phyloP scores from a whole-genome alignment of 2,888 invertebrate species.

The Meloe dianella region DNA sequence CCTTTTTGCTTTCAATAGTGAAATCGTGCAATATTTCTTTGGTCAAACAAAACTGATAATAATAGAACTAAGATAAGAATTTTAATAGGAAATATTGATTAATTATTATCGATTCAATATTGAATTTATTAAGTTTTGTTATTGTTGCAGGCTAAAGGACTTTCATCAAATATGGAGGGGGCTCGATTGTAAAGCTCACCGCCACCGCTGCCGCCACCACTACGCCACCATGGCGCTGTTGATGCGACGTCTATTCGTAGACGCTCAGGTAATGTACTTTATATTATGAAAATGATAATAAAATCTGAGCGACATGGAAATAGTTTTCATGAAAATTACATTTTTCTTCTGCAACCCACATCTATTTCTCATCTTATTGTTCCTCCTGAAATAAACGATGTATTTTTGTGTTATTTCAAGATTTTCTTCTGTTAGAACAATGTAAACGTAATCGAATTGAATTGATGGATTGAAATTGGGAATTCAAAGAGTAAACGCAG shows the following conservation, averaged over 20 bases:
- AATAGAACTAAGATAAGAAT: constrained; percentile 15
- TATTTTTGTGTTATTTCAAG: too few relatives aligned
- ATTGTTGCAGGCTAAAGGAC: constrained; percentile 31
- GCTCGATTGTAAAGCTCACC: constrained; percentile 61
- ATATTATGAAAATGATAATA: constrained; percentile 7
- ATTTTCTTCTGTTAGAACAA: neutral
- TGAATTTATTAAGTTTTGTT: neutral
- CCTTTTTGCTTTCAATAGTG: constrained; percentile 16
- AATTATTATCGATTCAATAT: constrained; percentile 16
- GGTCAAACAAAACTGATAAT: constrained; percentile 24
- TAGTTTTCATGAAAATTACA: neutral
- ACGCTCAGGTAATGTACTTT: constrained; percentile 74
- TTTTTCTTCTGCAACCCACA: neutral
- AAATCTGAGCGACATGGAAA: neutral
- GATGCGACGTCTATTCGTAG: constrained; percentile 84
- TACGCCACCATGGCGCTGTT: constrained; percentile 84
- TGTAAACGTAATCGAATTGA: neutral
- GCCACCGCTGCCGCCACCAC: too few relatives aligned
- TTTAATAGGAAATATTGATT: constrained; percentile 26
- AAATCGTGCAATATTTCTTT: constrained; percentile 19
- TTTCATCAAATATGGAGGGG: constrained; percentile 22
- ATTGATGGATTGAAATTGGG: neutral
- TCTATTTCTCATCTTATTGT: neutral
- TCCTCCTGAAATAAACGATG: too few relatives aligned
- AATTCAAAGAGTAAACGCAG: neutral